Percentiles rank a stretch among this genome's conserved stretches.
Conservation (phyloP, 2,797 vertebrate genomes). For the Propithecus deckenii region DNA sequence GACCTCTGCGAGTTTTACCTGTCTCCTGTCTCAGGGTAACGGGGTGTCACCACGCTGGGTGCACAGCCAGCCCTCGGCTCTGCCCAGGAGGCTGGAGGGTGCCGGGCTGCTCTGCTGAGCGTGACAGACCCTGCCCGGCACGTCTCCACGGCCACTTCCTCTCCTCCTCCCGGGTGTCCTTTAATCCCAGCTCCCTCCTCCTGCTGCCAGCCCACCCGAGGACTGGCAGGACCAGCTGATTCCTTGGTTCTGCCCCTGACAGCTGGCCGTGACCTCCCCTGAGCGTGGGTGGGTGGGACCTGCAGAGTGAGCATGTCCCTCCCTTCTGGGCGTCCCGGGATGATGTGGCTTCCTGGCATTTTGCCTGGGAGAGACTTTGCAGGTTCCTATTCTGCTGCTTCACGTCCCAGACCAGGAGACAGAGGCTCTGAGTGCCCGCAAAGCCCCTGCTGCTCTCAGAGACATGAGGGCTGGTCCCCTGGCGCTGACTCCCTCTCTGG, state of each 20-base stretch:
- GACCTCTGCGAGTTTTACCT: fast-evolving
- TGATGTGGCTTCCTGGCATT: fast-evolving
- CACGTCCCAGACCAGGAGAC: background rate
- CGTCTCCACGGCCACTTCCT: fast-evolving
- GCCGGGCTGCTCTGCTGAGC: fast-evolving
- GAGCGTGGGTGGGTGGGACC: fast-evolving
- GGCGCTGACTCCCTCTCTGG: fast-evolving
- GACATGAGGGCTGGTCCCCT: background rate
- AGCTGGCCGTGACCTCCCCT: fast-evolving
- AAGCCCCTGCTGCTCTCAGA: background rate
- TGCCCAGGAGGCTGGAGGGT: fast-evolving
- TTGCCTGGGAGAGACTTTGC: background rate
- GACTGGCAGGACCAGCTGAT: fast-evolving
- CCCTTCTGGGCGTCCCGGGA: background rate
- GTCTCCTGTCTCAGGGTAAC: fast-evolving
- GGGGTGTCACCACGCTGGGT: no score
- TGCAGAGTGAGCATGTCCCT: fast-evolving
- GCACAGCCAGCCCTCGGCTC: fast-evolving
- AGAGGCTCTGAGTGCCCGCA: background rate
- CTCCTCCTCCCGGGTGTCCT: background rate
- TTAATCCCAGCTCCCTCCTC: no score
- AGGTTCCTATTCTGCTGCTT: background rate
- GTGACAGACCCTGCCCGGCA: fast-evolving
- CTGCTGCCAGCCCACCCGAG: no score
- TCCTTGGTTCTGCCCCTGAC: background rate